Conservation (phyloP, 2,113 vertebrate genomes). For the Macheiramphus alcinus region DNA sequence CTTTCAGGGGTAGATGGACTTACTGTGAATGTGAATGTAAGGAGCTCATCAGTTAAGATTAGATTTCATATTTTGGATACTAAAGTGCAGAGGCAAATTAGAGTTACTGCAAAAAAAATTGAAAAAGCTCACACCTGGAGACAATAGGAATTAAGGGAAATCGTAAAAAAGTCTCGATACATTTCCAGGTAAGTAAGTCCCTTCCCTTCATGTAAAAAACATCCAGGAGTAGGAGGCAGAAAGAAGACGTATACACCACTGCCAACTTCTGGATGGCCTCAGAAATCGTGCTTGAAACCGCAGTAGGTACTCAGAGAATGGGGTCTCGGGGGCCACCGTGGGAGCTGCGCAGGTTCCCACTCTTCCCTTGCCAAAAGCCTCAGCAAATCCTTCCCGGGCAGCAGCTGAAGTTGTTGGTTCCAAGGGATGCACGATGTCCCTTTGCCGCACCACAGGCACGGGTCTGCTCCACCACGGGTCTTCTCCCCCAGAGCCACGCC, state of each 20-base stretch:
- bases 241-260: not conserved
- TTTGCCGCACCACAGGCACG: not conserved
- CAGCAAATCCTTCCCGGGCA: not conserved
- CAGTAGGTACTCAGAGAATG: not conserved
- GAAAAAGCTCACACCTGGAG: not conserved
- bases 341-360: not conserved
- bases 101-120: not conserved
- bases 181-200: not conserved
- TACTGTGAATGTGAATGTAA: not conserved
- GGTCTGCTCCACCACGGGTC: not conserved
- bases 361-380: not conserved
- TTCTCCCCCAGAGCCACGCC: not conserved
- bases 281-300: not conserved
- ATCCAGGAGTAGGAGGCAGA: not conserved
- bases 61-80: not conserved
- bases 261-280: not conserved
- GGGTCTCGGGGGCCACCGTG: fast-evolving
- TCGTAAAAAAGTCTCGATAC: not conserved
- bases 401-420: not conserved
- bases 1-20: not conserved
- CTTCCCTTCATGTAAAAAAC: not conserved
- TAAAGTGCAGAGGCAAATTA: not conserved
- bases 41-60: not conserved
- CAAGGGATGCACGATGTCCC: fast-evolving
- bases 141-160: not conserved